Evolutionary conservation across 2,888 invertebrate species (phyloP).

Genomic region (Holacanthella duospinosa): DNA sequence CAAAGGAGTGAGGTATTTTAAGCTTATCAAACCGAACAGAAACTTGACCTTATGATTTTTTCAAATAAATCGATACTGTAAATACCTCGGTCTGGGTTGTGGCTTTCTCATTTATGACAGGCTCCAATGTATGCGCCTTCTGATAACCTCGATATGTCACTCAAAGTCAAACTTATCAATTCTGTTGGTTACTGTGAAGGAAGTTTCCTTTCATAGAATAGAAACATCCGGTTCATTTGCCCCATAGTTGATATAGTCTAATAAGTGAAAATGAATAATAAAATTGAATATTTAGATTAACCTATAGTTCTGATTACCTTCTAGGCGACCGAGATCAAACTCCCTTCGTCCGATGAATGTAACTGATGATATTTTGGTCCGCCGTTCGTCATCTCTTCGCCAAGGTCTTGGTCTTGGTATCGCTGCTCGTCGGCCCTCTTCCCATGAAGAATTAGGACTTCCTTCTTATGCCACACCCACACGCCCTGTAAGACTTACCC

Average conservation of each 20-base stretch:
- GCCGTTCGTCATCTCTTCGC: conserved; percentile 71
- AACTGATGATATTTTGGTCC: conserved; percentile 63
- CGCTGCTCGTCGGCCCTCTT: conserved; percentile 40
- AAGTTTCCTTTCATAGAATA: too few species aligned
- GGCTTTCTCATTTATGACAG: too few species aligned
- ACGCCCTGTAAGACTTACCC: conserved; percentile 47
- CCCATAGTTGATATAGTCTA: too few species aligned
- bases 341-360: conserved; percentile 57
- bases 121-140: neutral
- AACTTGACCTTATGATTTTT: neutral
- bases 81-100: too few species aligned
- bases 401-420: conserved; percentile 65
- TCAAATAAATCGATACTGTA: too few species aligned
- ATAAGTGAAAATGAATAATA: too few species aligned
- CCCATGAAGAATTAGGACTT: conserved; percentile 34
- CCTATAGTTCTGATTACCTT: neutral
- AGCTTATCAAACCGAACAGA: too few species aligned
- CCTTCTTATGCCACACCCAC: conserved; percentile 24
- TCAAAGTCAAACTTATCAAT: neutral
- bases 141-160: neutral
- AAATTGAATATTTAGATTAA: neutral
- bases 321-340: conserved; percentile 53
- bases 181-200: too few species aligned
- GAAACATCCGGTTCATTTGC: too few species aligned
- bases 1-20: too few species aligned